phyloP scores from a whole-genome alignment of 2,113 vertebrate genomes.

The Archocentrus centrarchus region DNA sequence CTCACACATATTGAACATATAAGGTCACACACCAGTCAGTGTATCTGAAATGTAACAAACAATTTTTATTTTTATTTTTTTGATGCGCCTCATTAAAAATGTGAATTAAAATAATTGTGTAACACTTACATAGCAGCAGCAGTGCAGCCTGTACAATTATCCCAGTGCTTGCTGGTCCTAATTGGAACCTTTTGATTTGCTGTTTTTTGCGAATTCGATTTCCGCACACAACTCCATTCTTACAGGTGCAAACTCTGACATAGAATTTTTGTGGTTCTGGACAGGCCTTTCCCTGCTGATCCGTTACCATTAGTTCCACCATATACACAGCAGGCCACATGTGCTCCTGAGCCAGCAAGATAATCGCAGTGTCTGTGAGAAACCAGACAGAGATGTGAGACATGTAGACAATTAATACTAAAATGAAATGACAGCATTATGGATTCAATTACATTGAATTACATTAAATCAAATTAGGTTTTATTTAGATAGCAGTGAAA shows the following conservation, averaged over 20 bases:
- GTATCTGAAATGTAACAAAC: too few relatives aligned
- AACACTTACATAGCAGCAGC: conserved; percentile 84
- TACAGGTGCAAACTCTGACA: conserved; percentile 77
- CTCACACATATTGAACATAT: too few relatives aligned
- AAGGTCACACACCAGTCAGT: too few relatives aligned
- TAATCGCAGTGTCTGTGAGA: conserved; percentile 70
- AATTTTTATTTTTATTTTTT: too few relatives aligned
- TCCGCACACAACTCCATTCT: conserved; percentile 45
- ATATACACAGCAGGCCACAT: conserved; percentile 65
- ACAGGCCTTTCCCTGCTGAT: conserved; percentile 72
- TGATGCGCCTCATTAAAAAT: too few relatives aligned
- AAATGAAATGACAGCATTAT: too few relatives aligned
- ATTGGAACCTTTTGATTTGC: not conserved
- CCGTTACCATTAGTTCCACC: conserved; percentile 65
- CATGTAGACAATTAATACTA: too few relatives aligned
- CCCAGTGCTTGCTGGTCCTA: conserved; percentile 83
- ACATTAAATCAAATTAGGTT: too few relatives aligned
- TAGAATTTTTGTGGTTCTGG: conserved; percentile 67
- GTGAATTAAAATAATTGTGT: not conserved
- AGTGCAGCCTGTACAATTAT: conserved; percentile 85
- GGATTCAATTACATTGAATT: not conserved
- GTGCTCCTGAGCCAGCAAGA: conserved; percentile 47
- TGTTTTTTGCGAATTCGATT: accelerated
- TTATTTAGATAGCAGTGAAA: too few relatives aligned
- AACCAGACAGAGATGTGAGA: not conserved